Percentiles rank a stretch among this genome's conserved stretches.
phyloP scores from a whole-genome alignment of 2,113 vertebrate genomes.

The Octodon degus region DNA sequence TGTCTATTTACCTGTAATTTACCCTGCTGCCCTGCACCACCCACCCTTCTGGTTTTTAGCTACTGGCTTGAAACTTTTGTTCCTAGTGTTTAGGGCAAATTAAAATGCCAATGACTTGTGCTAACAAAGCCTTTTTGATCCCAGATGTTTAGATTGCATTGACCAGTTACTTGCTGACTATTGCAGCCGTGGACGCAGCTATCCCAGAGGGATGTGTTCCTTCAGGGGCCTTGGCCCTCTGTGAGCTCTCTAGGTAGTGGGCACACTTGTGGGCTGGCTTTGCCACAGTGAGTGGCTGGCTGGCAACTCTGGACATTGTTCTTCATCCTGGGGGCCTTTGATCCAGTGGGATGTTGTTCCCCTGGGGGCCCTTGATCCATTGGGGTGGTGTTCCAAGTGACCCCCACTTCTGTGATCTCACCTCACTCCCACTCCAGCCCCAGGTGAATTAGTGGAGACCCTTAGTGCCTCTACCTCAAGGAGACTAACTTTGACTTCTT shows the following conservation, averaged over 20 bases:
- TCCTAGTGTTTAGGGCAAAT: neutral
- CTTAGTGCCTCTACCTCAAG: neutral
- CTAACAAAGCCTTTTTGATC: neutral
- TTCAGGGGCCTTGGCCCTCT: neutral
- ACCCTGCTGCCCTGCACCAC: no score
- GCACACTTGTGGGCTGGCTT: neutral
- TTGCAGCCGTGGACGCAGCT: neutral
- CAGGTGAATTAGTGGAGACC: neutral
- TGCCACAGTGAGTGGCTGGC: neutral
- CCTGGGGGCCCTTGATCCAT: neutral
- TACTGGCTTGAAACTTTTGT: neutral
- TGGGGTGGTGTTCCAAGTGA: neutral
- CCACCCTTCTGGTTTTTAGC: neutral
- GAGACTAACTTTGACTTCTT: slow-evolving; percentile 8
- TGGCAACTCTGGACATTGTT: no score
- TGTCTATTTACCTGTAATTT: neutral
- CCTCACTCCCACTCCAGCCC: neutral
- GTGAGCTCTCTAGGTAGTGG: neutral
- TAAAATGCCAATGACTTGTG: neutral
- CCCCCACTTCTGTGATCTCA: neutral
- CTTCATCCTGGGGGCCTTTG: neutral
- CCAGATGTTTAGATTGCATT: neutral
- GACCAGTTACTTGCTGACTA: neutral
- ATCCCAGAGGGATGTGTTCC: neutral
- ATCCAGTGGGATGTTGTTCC: neutral